Evolutionary conservation across 2,797 vertebrate genomes (phyloP).

Genomic region (Falco concolor): DNA sequence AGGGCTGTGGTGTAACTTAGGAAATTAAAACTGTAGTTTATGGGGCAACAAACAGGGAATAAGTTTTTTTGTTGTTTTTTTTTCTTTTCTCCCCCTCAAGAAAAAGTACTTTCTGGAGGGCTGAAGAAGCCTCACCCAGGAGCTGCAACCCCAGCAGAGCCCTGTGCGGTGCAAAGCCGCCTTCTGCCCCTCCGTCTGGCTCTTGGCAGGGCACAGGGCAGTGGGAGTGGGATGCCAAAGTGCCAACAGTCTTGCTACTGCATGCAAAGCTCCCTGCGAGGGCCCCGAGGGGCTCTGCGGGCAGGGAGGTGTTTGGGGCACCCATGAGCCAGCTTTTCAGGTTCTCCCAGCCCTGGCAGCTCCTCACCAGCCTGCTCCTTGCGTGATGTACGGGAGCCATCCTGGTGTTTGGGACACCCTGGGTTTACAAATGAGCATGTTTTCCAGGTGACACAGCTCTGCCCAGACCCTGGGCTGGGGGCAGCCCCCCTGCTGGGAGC

Average conservation of each 20-base stretch:
- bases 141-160: neutral
- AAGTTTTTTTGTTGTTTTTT: neutral
- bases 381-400: accelerated
- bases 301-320: neutral
- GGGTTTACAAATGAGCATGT: neutral
- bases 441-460: neutral
- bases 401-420: neutral
- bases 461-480: neutral
- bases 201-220: neutral
- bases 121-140: neutral
- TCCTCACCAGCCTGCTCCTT: neutral
- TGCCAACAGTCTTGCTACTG: accelerated
- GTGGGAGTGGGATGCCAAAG: accelerated
- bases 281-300: accelerated
- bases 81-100: neutral
- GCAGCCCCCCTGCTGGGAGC: neutral
- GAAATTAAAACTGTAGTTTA: neutral
- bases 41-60: neutral
- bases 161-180: neutral
- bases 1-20: neutral
- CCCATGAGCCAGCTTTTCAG: neutral
- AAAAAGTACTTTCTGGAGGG: neutral
- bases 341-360: neutral
- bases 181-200: neutral
- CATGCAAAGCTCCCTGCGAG: neutral